These are phyloP conservation scores for Tenebrosternarchus preto DNA, from an alignment of 2,113 vertebrate genomes.

Conservation along the genomic window DNA sequence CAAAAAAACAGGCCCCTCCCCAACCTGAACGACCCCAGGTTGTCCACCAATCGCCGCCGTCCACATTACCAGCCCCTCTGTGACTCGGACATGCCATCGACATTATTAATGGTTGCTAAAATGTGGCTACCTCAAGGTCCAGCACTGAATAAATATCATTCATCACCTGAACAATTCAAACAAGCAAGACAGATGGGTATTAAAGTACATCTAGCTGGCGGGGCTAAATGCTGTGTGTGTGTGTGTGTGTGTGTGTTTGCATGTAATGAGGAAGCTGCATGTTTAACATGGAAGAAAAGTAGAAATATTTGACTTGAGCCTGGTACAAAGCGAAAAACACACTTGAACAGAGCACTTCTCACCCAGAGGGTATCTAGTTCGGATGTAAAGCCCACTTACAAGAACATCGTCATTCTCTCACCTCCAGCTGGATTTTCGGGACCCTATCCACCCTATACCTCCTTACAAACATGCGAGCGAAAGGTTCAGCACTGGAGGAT, in stretches of 20 bases:
- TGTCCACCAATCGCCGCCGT: no score
- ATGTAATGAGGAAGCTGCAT: constrained; percentile 41
- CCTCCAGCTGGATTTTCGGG: no score
- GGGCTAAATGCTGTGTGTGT: constrained; percentile 40
- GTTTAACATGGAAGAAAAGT: constrained; percentile 33
- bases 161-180: constrained; percentile 55
- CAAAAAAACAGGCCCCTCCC: background rate
- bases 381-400: background rate
- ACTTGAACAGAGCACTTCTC: background rate
- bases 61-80: constrained; percentile 27
- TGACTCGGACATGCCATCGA: constrained; percentile 35
- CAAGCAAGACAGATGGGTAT: constrained; percentile 54
- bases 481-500: no score
- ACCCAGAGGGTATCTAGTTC: background rate
- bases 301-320: constrained; percentile 49
- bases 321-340: constrained; percentile 58
- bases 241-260: constrained; percentile 41
- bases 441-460: no score
- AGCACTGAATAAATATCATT: constrained; percentile 57
- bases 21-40: background rate
- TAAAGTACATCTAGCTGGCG: constrained; percentile 48
- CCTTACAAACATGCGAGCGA: no score
- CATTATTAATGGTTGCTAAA: constrained; percentile 57
- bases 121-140: constrained; percentile 60
- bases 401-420: constrained; percentile 53